Evolutionary conservation across 1,140 invertebrate species (phyloP).

Genomic region (Dreissena rostriformis): DNA sequence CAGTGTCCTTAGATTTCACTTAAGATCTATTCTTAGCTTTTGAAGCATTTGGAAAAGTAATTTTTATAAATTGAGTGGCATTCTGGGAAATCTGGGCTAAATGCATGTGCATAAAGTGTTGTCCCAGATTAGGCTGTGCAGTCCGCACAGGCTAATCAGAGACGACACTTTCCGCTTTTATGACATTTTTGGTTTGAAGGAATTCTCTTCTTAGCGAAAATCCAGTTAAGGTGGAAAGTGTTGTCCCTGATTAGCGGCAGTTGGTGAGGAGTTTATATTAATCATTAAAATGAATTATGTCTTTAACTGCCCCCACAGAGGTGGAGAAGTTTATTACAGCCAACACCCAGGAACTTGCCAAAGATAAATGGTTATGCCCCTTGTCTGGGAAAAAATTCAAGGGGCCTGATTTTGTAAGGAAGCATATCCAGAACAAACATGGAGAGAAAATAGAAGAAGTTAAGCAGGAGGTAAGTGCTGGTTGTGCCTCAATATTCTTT

Average conservation of each 20-base stretch:
- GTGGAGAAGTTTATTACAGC: slow-evolving; percentile 80
- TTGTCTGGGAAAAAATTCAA: slow-evolving; percentile 99
- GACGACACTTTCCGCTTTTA: too few relatives aligned
- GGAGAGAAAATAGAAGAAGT: slow-evolving; percentile 98
- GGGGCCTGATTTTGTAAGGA: slow-evolving; percentile 98
- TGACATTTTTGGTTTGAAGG: too few relatives aligned
- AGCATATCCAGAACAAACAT: slow-evolving; percentile 99
- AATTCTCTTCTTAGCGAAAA: too few relatives aligned
- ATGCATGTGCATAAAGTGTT: too few relatives aligned
- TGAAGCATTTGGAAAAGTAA: neutral
- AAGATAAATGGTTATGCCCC: slow-evolving; percentile 99
- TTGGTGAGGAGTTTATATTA: neutral
- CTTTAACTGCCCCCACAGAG: slow-evolving; percentile 75
- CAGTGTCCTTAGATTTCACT: too few relatives aligned
- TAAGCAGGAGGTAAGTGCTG: slow-evolving; percentile 89
- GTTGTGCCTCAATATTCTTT: too few relatives aligned
- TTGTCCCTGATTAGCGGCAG: too few relatives aligned
- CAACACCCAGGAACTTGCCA: slow-evolving; percentile 94
- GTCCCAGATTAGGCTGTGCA: too few relatives aligned
- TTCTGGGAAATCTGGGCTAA: too few relatives aligned
- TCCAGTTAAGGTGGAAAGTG: too few relatives aligned
- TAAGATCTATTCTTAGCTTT: neutral
- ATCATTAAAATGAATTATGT: neutral
- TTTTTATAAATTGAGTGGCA: neutral
- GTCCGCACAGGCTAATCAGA: too few relatives aligned